A percentile compares a stretch with the other conserved stretches of the same genome.
phyloP scores from a whole-genome alignment of 2,888 invertebrate genomes.

The Apantesis nais region DNA sequence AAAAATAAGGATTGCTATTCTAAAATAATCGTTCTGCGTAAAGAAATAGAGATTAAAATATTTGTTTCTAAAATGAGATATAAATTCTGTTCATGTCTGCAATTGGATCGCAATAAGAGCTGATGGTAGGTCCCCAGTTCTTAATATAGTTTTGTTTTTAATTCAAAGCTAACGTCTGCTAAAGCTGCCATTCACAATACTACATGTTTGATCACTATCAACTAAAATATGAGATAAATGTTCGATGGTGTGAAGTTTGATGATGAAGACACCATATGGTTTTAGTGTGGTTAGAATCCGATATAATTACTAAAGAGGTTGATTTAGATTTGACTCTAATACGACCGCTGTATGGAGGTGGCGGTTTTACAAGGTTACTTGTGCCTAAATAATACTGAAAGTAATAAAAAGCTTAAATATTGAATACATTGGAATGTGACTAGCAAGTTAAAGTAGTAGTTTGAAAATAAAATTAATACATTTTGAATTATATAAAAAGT shows the following conservation, averaged over 20 bases:
- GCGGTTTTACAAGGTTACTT: not conserved
- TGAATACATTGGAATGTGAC: slow-evolving; percentile 67
- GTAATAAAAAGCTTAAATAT: slow-evolving; percentile 9
- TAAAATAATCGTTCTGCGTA: too few species aligned
- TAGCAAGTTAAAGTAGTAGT: slow-evolving; percentile 46
- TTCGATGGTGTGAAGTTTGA: not conserved
- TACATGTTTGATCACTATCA: not conserved
- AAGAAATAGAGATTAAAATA: too few species aligned
- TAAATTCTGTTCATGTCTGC: too few species aligned
- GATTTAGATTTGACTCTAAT: not conserved
- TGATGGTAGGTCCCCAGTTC: too few species aligned
- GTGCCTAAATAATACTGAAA: slow-evolving; percentile 18
- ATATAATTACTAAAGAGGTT: not conserved
- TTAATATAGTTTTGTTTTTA: not conserved
- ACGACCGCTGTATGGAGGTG: not conserved
- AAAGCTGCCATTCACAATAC: not conserved
- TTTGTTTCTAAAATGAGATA: too few species aligned
- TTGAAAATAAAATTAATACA: slow-evolving; percentile 18
- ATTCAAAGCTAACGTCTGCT: not conserved
- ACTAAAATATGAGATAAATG: not conserved
- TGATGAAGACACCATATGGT: not conserved
- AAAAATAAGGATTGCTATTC: too few species aligned
- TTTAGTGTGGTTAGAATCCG: not conserved
- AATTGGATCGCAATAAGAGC: too few species aligned
- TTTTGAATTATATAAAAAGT: slow-evolving; percentile 7